Conservation (phyloP, 2,888 invertebrate species). For the Baccha elongata region DNA sequence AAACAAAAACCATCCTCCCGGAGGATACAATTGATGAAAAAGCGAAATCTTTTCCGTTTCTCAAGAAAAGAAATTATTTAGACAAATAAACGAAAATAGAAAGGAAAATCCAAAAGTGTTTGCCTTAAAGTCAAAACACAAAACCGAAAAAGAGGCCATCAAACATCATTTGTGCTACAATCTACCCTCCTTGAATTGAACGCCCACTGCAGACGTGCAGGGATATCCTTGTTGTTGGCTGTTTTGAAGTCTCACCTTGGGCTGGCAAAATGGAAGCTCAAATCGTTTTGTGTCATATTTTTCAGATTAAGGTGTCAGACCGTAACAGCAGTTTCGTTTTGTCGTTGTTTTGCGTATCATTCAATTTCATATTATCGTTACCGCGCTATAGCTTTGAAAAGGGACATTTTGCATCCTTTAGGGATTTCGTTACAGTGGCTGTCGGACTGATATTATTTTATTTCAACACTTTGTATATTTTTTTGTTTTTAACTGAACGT, state of each 20-base stretch:
- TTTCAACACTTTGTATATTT: constrained; percentile 15
- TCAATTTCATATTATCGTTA: constrained; percentile 47
- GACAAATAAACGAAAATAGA: constrained; percentile 25
- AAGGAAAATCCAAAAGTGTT: constrained; percentile 51
- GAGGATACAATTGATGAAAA: constrained; percentile 65
- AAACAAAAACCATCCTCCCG: neutral
- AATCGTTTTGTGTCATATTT: constrained; percentile 75
- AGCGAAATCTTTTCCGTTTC: constrained; percentile 42
- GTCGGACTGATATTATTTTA: constrained; percentile 8
- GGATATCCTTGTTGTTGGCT: constrained; percentile 16
- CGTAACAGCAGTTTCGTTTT: constrained; percentile 50
- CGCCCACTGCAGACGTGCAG: constrained; percentile 30
- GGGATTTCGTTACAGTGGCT: constrained; percentile 17
- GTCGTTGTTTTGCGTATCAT: constrained; percentile 54
- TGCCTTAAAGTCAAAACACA: constrained; percentile 46
- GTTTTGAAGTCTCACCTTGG: constrained; percentile 49
- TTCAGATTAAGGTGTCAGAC: constrained; percentile 74
- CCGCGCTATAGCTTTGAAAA: constrained; percentile 13
- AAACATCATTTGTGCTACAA: constrained; percentile 52
- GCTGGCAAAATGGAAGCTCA: constrained; percentile 55
- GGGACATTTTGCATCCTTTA: constrained; percentile 45
- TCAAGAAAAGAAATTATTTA: constrained; percentile 17
- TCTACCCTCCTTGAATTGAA: constrained; percentile 10
- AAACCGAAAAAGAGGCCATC: constrained; percentile 30
- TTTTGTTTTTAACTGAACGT: neutral